These are phyloP conservation scores for Acyrthosiphon pisum DNA, from an alignment of 1,140 invertebrate genomes.

Conservation along the genomic window DNA sequence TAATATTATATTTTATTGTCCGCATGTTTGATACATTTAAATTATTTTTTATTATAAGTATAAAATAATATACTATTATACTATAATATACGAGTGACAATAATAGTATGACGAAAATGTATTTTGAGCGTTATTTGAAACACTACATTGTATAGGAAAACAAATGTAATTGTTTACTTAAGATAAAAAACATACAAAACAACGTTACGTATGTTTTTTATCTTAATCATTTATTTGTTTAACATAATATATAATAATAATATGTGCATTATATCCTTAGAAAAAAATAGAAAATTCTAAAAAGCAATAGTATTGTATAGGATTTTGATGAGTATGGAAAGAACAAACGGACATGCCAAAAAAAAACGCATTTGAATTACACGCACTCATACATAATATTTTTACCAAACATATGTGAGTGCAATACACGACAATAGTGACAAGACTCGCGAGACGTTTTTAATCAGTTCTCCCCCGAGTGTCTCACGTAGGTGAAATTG, in stretches of 20 bases:
- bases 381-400: not conserved
- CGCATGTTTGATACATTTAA: not conserved
- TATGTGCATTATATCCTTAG: not conserved
- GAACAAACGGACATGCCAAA: not conserved
- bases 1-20: not conserved
- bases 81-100: not conserved
- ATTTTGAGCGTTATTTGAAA: not conserved
- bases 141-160: too few relatives aligned
- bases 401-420: not conserved
- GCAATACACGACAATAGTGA: not conserved
- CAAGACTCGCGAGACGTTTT: constrained; percentile 26
- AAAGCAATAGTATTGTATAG: not conserved
- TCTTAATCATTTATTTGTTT: not conserved
- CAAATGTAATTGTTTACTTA: not conserved
- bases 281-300: too few relatives aligned
- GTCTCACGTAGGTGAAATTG: not conserved
- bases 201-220: too few relatives aligned
- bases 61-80: too few relatives aligned
- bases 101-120: not conserved
- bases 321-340: not conserved
- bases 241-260: not conserved
- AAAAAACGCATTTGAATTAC: not conserved
- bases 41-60: too few relatives aligned
- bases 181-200: too few relatives aligned
- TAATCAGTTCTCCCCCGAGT: not conserved